phyloP scores from a whole-genome alignment of 2,888 invertebrate genomes.

The Patella pellucida region DNA sequence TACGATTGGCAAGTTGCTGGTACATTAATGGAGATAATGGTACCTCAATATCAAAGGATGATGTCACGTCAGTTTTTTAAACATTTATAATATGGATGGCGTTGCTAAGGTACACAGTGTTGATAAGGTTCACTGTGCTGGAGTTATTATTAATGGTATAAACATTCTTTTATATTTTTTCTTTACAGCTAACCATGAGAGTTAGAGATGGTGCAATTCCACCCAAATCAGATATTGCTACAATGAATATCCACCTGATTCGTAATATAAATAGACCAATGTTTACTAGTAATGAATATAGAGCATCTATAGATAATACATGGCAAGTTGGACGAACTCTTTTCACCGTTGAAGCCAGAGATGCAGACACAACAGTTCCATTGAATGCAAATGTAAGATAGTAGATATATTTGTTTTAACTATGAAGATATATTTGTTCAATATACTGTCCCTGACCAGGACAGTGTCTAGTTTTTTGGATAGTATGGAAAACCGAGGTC shows the following conservation, averaged over 20 bases:
- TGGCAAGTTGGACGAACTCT: conserved; percentile 43
- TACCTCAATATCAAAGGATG: too few relatives aligned
- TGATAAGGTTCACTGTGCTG: too few relatives aligned
- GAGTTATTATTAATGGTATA: too few relatives aligned
- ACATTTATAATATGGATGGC: too few relatives aligned
- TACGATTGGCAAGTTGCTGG: too few relatives aligned
- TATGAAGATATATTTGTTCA: neutral
- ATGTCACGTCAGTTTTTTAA: too few relatives aligned
- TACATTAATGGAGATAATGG: too few relatives aligned
- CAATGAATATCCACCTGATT: conserved; percentile 52
- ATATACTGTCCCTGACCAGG: too few relatives aligned
- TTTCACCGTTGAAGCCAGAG: conserved; percentile 47
- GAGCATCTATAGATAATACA: conserved; percentile 38
- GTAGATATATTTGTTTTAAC: neutral
- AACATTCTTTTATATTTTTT: neutral
- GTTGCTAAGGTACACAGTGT: too few relatives aligned
- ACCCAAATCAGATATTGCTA: conserved; percentile 44
- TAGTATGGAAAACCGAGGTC: too few relatives aligned
- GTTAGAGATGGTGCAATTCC: conserved; percentile 45
- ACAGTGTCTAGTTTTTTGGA: too few relatives aligned
- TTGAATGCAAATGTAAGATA: conserved; percentile 43
- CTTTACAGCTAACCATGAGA: conserved; percentile 48
- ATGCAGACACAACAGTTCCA: conserved; percentile 40
- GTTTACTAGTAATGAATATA: conserved; percentile 45
- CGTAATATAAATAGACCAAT: conserved; percentile 57